phyloP scores from a whole-genome alignment of 2,888 invertebrate species.

The Eupithecia centaureata region DNA sequence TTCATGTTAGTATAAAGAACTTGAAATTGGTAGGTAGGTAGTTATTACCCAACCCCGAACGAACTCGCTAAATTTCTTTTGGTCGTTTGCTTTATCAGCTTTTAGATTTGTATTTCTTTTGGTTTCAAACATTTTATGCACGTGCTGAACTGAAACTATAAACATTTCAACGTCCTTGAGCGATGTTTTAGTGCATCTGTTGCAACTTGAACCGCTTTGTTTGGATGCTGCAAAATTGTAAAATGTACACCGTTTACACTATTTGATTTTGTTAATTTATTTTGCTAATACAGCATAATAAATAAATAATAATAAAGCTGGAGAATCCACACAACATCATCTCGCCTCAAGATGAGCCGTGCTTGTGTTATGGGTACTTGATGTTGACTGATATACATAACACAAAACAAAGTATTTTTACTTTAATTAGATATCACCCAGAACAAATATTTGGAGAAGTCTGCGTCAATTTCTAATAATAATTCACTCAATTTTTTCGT shows the following conservation, averaged over 20 bases:
- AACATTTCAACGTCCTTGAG: slow-evolving; percentile 21
- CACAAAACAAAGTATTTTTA: too few relatives aligned
- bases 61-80: slow-evolving; percentile 4
- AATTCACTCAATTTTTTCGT: neutral
- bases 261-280: neutral
- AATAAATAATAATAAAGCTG: too few relatives aligned
- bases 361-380: too few relatives aligned
- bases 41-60: neutral
- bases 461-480: too few relatives aligned
- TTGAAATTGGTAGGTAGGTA: neutral
- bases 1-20: slow-evolving; percentile 5
- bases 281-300: neutral
- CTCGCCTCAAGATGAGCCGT: too few relatives aligned
- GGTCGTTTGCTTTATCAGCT: slow-evolving; percentile 21
- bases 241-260: neutral
- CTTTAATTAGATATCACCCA: too few relatives aligned
- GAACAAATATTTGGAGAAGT: too few relatives aligned
- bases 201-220: neutral
- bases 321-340: too few relatives aligned
- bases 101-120: slow-evolving; percentile 9
- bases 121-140: slow-evolving; percentile 16
- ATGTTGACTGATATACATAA: too few relatives aligned
- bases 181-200: slow-evolving; percentile 1
- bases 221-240: slow-evolving; percentile 2
- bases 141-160: slow-evolving; percentile 10